A percentile compares a stretch with the other conserved stretches of the same genome.
phyloP scores from a whole-genome alignment of 1,140 invertebrate genomes.

The Aporrectodea caliginosa region DNA sequence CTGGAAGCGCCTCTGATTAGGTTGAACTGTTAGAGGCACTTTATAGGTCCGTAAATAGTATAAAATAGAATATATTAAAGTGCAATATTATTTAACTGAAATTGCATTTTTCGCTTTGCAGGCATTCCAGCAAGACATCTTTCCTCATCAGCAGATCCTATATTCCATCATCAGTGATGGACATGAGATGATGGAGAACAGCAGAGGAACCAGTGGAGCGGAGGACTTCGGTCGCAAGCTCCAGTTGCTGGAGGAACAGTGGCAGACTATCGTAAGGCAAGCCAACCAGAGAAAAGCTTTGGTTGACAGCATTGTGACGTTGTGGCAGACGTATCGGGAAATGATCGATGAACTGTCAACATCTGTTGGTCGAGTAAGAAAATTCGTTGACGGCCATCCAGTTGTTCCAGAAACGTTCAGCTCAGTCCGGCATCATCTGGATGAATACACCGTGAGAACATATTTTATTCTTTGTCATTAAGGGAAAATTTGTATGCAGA shows the following conservation, averaged over 20 bases:
- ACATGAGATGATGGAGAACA: background rate
- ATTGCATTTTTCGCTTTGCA: background rate
- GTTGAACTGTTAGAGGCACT: too few species aligned
- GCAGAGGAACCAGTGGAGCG: background rate
- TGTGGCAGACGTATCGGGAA: background rate
- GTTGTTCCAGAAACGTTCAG: background rate
- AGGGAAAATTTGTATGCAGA: too few species aligned
- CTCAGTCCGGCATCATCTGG: background rate
- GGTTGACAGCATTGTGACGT: background rate
- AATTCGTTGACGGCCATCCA: background rate
- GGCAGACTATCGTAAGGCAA: background rate
- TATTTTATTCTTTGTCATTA: too few species aligned
- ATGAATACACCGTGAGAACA: background rate
- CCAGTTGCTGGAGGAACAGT: background rate
- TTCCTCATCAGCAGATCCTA: background rate
- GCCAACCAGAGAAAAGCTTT: background rate
- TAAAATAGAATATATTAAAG: background rate
- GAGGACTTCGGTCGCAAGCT: background rate
- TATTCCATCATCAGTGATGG: background rate
- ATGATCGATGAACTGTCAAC: background rate
- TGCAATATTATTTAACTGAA: background rate
- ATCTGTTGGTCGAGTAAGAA: background rate
- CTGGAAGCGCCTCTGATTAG: background rate
- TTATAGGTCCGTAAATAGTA: too few species aligned
- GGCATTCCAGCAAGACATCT: background rate